Percentiles rank a stretch among this genome's conserved stretches.
Conservation (phyloP, 2,113 vertebrate species). For the Nothoprocta perdicaria region DNA sequence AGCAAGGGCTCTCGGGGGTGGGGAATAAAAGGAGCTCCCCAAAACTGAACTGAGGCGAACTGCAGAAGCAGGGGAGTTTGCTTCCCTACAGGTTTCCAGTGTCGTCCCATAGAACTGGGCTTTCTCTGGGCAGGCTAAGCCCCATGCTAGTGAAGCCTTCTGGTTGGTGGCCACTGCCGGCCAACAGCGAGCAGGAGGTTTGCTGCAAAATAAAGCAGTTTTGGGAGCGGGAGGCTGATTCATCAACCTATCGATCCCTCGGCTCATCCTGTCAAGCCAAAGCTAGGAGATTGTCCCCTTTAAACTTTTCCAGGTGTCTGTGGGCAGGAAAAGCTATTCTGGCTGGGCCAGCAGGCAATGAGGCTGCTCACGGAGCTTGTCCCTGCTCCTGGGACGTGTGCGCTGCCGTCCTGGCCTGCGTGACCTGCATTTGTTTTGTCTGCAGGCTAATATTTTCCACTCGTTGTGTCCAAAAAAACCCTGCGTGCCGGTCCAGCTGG, state of each 20-base stretch:
- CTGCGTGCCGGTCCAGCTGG: not conserved
- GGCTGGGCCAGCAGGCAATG: not conserved
- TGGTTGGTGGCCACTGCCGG: not conserved
- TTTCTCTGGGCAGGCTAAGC: not conserved
- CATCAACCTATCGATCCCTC: not conserved
- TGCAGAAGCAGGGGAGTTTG: not conserved
- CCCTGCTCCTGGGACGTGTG: not conserved
- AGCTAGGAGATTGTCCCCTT: not conserved
- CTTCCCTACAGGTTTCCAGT: not conserved
- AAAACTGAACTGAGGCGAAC: not conserved
- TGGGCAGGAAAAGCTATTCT: constrained; percentile 1
- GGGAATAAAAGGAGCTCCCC: not conserved
- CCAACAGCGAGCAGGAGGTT: not conserved
- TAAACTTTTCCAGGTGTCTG: constrained; percentile 3
- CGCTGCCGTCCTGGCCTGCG: accelerated
- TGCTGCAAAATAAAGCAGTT: not conserved
- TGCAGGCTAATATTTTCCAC: constrained; percentile 63
- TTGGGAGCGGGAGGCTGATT: not conserved
- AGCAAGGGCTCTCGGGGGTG: no score
- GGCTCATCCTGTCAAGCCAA: not conserved
- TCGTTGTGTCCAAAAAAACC: not conserved
- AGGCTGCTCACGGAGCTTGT: not conserved
- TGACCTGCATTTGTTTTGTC: not conserved
- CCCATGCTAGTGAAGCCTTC: not conserved
- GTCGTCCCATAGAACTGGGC: not conserved